Base-by-base conservation (phyloP, 1,140 invertebrate species). In the Acromyrmex echinatior region DNA sequence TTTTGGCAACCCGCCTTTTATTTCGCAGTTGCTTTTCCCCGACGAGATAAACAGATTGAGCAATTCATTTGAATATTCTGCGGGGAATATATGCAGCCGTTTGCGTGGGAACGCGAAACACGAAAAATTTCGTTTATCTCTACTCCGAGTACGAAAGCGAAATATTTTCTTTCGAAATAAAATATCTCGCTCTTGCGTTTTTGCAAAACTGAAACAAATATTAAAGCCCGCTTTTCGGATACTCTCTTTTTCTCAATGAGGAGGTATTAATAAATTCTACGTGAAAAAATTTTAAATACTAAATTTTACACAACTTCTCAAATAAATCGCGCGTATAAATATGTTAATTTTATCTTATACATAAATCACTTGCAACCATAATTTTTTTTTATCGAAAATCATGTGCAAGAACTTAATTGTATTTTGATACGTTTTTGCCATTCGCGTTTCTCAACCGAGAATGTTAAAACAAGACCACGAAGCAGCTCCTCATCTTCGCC, bases 1-100 rank as follows among this genome's bases (percentile, higher is more conserved):
- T 84, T 84, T 76, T 84, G 80, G 80, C 70, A 84, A 62, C 25
- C 39, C 68, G 68, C 80, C 35, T 62, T 74, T 28, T 62, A 74
- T 71, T 74, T 74, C 56, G 70, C 80, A 39, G 70, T 71, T 84
- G 80, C 62, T 74, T 82, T 84, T 74, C 56, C 65, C 65, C 80
- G 39, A 10, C 25, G 70, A 76, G 70, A 84, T 84, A 84, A 84
- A 84, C 80, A 84, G 80, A 84, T 84, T 84, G 80, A 35, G 68
- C 80, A 84, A 84, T 84, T 84, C 80, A 84, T 84, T 84, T 62
- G 58, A 84, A 84, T 76, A 68, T 39, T 58, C 53, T 35, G 51
- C 35, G 12, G 53, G 16, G 18, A 74, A 74, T 82, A 21, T 49
- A 73, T 58, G 79, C 25, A 45, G 35, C 35, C 18, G 49, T 21